A percentile compares a stretch with the other conserved stretches of the same genome.
Conservation (phyloP, 2,113 vertebrate genomes). For the Xiphias gladius region DNA sequence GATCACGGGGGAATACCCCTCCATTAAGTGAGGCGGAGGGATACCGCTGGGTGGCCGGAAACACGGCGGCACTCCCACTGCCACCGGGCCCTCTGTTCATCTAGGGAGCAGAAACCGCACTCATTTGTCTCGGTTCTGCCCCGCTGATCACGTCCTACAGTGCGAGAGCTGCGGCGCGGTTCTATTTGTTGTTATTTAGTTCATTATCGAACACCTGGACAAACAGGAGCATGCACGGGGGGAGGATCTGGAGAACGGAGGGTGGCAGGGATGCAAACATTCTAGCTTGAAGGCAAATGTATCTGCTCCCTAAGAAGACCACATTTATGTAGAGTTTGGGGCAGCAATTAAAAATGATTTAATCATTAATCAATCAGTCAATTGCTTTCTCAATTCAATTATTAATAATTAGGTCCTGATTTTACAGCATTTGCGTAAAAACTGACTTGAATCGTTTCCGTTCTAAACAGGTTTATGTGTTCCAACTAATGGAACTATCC, state of each 20-base stretch:
- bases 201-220: slow-evolving; percentile 13
- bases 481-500: too few relatives aligned
- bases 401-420: neutral
- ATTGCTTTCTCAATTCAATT: neutral
- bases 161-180: neutral
- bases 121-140: slow-evolving; percentile 37
- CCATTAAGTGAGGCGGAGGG: slow-evolving; percentile 14
- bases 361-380: neutral
- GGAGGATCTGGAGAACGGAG: neutral
- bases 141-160: neutral
- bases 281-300: neutral
- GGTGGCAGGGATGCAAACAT: too few relatives aligned
- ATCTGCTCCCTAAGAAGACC: too few relatives aligned
- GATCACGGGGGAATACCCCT: slow-evolving; percentile 10
- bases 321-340: neutral
- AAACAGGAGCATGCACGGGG: neutral
- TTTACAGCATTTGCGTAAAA: too few relatives aligned
- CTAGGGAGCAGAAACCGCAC: slow-evolving; percentile 26
- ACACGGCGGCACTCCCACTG: slow-evolving; percentile 7
- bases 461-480: too few relatives aligned
- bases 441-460: too few relatives aligned
- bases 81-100: slow-evolving; percentile 46
- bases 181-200: slow-evolving; percentile 1
- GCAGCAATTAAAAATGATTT: neutral
- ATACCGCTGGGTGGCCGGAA: slow-evolving; percentile 54